Evolutionary conservation across 2,888 invertebrate species (phyloP).

Genomic region (Patella depressa): DNA sequence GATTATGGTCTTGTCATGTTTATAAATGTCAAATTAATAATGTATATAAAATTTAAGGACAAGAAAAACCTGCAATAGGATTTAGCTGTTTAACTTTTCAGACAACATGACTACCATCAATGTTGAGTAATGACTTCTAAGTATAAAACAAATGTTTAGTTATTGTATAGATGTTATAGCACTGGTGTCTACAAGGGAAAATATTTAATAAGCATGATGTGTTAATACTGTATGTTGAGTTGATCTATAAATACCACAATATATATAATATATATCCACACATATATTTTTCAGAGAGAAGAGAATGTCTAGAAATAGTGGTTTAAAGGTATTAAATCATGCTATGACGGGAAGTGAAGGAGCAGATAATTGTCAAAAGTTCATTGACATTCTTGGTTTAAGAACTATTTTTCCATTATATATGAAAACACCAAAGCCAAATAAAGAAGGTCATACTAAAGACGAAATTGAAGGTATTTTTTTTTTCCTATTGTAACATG

Average conservation of each 20-base stretch:
- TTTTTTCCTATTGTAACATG: too few species aligned
- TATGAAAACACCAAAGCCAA: constrained; percentile 96
- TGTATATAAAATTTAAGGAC: too few species aligned
- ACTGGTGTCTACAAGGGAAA: too few species aligned
- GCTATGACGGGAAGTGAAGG: constrained; percentile 95
- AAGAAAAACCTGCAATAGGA: too few species aligned
- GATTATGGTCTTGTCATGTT: too few species aligned
- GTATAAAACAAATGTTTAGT: too few species aligned
- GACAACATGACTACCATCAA: too few species aligned
- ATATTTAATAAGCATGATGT: too few species aligned
- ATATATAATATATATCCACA: neutral
- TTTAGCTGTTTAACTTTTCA: too few species aligned
- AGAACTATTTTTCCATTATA: constrained; percentile 97
- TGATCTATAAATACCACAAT: neutral
- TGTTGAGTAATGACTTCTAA: too few species aligned
- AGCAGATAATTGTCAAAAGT: constrained; percentile 92
- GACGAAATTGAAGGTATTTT: constrained; percentile 88
- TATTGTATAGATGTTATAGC: neutral
- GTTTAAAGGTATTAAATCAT: constrained; percentile 96
- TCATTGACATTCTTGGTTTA: constrained; percentile 94
- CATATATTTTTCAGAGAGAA: constrained; percentile 80
- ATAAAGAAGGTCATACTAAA: constrained; percentile 62
- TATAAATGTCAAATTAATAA: too few species aligned
- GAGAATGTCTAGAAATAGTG: constrained; percentile 88
- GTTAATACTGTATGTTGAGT: too few species aligned